Percentiles rank a stretch among this genome's conserved stretches.
These are phyloP conservation scores for Augochlora pura DNA, from an alignment of 1,140 invertebrate genomes.

Conservation along the genomic window DNA sequence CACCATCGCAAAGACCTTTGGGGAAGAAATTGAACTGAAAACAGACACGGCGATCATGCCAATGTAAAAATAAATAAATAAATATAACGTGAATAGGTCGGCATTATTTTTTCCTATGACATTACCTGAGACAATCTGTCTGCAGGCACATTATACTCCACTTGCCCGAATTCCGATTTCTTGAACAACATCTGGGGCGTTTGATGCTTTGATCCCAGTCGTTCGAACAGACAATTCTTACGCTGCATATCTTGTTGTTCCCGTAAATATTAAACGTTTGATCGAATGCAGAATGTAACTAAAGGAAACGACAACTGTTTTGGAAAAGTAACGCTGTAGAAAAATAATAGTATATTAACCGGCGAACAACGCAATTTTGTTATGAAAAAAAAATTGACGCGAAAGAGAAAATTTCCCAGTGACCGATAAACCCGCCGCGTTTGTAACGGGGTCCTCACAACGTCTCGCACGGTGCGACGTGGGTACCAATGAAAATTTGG, in stretches of 20 bases:
- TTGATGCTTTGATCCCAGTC: background rate
- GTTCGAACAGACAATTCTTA: conserved; percentile 18
- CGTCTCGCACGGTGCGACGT: conserved; percentile 16
- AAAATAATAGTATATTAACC: background rate
- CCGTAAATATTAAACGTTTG: background rate
- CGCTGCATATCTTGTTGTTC: background rate
- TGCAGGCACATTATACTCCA: background rate
- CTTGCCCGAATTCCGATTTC: background rate
- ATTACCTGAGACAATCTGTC: conserved; percentile 28
- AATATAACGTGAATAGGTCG: too few species aligned
- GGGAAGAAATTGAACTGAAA: conserved; percentile 2
- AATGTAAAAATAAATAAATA: background rate
- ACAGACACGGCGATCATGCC: background rate
- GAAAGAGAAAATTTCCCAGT: conserved; percentile 15
- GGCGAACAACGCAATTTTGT: conserved; percentile 15
- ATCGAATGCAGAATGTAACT: background rate
- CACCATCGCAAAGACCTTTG: background rate
- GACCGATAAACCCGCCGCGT: conserved; percentile 14
- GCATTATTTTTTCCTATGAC: background rate
- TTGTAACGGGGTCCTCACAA: conserved; percentile 31
- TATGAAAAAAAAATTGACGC: conserved; percentile 25
- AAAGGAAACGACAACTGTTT: background rate
- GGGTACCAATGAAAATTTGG: conserved; percentile 16
- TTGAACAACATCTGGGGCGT: background rate
- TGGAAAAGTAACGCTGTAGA: conserved; percentile 1